These are phyloP conservation scores for Yoshiicerus persimilis DNA, from an alignment of 1,140 invertebrate genomes.

Conservation along the genomic window DNA sequence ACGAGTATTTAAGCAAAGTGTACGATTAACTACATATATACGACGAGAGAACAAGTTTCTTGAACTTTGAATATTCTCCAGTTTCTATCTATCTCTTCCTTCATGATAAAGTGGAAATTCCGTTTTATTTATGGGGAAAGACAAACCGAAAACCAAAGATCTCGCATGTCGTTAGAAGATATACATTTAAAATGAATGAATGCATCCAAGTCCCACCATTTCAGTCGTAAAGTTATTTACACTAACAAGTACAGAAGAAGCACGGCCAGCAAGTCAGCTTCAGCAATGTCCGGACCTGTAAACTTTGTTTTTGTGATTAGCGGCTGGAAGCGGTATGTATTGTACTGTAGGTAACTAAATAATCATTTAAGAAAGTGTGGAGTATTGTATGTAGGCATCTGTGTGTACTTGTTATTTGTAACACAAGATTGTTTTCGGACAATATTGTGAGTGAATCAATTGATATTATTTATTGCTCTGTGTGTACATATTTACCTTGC, in stretches of 20 bases:
- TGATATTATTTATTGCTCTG: not conserved
- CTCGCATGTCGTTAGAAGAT: conserved; percentile 22
- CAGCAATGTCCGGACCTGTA: not conserved
- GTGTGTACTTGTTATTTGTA: not conserved
- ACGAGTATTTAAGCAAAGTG: not conserved
- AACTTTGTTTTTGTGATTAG: not conserved
- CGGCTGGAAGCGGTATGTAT: not conserved
- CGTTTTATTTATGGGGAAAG: not conserved
- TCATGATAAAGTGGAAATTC: not conserved
- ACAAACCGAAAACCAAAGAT: conserved; percentile 26
- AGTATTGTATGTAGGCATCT: not conserved
- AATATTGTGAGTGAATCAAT: not conserved
- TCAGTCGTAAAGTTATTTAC: not conserved
- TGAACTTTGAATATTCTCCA: not conserved
- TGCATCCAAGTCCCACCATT: conserved; percentile 8
- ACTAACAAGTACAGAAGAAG: not conserved
- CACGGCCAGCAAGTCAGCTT: not conserved
- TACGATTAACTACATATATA: not conserved
- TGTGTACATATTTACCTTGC: not conserved
- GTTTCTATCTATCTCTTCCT: not conserved
- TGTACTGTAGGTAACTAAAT: not conserved
- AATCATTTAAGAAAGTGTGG: not conserved
- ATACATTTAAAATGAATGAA: conserved; percentile 1
- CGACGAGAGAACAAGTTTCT: not conserved
- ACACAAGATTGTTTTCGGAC: not conserved